Base-by-base conservation (phyloP, 2,113 vertebrate genomes). In the Maccullochella peelii region DNA sequence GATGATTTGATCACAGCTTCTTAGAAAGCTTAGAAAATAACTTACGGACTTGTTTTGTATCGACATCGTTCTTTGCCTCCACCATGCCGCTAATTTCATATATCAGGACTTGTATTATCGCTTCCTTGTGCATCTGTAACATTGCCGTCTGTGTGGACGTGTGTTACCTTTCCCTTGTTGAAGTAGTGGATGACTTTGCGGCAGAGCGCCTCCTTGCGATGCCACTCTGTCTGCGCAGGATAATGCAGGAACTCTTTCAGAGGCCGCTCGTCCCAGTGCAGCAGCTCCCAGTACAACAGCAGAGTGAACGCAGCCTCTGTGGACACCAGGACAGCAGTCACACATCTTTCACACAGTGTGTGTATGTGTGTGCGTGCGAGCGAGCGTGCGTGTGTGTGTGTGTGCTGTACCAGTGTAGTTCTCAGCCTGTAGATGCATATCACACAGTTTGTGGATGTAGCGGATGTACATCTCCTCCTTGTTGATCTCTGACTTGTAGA, bases 391-490 rank as follows among this genome's bases (percentile, higher is more conserved):
- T 14, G 38, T 59, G 44, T 49, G 69, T 58, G 55, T 66, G 27
- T 11, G 44, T 42, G 14, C 27, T 1, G 62, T 91, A 94, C 98
- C 98, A 47, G 98, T 99, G 84, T 97, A 99, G 96, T 99, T 99
- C 92, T 99, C 98, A 0, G 97, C 98, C 93, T 99, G 98, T 30
- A 99, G 94, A 74, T 99, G 98, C 97, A 99, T 97, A 85, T 99
- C 98, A 90, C 98, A 99, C 84, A 99, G 96, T 81, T 99, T 99
- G 94, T 99, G 98, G 92, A 99, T 98, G 33, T 99, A 99, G 85
- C 98, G 97, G 89, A 99, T 98, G 89, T 99, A 99, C 98, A 99
- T 99, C 92, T 99, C 98, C 79, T 99, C 98, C 72, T 99, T 99
- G 92, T 99, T 99, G 85, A 99, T 98, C 91, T 99, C 98, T 0